Evolutionary conservation across 2,888 invertebrate species (phyloP).

Genomic region (Ichneumoninae sp.): DNA sequence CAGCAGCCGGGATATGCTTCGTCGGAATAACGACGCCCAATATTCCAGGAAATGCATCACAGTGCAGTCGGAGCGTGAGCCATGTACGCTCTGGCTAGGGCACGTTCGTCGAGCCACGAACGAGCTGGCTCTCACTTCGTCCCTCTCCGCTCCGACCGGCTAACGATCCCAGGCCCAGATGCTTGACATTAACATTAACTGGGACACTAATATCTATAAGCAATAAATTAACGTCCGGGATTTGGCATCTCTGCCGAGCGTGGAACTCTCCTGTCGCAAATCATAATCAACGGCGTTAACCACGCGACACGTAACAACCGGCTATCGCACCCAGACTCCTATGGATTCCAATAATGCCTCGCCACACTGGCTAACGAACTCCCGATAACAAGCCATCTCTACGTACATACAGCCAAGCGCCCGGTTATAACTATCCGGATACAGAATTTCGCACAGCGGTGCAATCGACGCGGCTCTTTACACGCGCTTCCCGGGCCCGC

Average conservation of each 20-base stretch:
- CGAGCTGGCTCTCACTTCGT: background rate
- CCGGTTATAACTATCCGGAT: background rate
- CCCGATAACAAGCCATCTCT: constrained; percentile 62
- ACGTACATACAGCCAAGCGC: constrained; percentile 25
- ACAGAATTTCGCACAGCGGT: constrained; percentile 18
- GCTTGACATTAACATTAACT: constrained; percentile 68
- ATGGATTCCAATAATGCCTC: constrained; percentile 68
- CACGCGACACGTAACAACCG: constrained; percentile 69
- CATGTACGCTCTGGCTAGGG: background rate
- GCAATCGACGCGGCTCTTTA: constrained; percentile 14
- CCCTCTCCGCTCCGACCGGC: constrained; percentile 1
- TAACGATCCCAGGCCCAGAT: constrained; percentile 56
- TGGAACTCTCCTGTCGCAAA: constrained; percentile 67
- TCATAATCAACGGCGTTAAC: constrained; percentile 71
- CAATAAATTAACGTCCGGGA: constrained; percentile 68
- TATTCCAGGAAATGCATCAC: constrained; percentile 18
- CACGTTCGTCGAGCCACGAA: background rate
- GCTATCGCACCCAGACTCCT: constrained; percentile 63
- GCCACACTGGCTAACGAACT: constrained; percentile 67
- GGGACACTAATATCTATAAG: constrained; percentile 67
- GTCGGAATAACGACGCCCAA: constrained; percentile 12
- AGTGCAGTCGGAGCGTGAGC: constrained; percentile 8
- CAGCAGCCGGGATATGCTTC: constrained; percentile 14
- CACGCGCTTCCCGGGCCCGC: background rate
- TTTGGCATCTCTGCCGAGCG: constrained; percentile 63